Percentiles rank a stretch among this genome's conserved stretches.
These are phyloP conservation scores for Limanda limanda DNA, from an alignment of 2,113 vertebrate species.

Conservation along the genomic window DNA sequence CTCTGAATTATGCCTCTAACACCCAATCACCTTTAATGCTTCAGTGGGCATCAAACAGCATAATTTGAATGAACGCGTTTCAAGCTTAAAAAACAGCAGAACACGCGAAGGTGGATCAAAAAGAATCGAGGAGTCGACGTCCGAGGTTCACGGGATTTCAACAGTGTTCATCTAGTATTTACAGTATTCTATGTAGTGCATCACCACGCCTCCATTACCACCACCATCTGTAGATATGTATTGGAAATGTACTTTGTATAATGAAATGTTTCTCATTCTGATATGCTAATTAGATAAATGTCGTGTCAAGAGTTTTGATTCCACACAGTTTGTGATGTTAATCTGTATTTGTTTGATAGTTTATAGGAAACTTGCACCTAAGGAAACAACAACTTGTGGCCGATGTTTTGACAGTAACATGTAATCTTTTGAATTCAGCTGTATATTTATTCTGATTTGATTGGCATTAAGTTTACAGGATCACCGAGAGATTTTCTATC, in stretches of 20 bases:
- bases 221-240: constrained; percentile 78
- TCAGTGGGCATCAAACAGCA: neutral
- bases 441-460: constrained; percentile 57
- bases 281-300: constrained; percentile 55
- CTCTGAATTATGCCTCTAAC: constrained; percentile 7
- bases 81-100: neutral
- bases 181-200: constrained; percentile 53
- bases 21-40: neutral
- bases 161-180: constrained; percentile 44
- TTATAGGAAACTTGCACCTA: constrained; percentile 62
- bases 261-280: constrained; percentile 73
- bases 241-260: constrained; percentile 77
- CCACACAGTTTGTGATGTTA: constrained; percentile 62
- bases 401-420: constrained; percentile 59
- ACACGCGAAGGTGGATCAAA: neutral
- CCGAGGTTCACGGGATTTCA: neutral
- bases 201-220: constrained; percentile 33
- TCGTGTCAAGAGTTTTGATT: constrained; percentile 62
- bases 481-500: constrained; percentile 46
- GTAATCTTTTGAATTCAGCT: constrained; percentile 56
- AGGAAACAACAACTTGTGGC: constrained; percentile 58
- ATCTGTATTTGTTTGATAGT: constrained; percentile 72
- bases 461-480: constrained; percentile 55
- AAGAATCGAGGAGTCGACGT: neutral
- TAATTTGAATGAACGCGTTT: neutral